Conservation (phyloP, 2,797 vertebrate genomes). For the Acanthornis magna region DNA sequence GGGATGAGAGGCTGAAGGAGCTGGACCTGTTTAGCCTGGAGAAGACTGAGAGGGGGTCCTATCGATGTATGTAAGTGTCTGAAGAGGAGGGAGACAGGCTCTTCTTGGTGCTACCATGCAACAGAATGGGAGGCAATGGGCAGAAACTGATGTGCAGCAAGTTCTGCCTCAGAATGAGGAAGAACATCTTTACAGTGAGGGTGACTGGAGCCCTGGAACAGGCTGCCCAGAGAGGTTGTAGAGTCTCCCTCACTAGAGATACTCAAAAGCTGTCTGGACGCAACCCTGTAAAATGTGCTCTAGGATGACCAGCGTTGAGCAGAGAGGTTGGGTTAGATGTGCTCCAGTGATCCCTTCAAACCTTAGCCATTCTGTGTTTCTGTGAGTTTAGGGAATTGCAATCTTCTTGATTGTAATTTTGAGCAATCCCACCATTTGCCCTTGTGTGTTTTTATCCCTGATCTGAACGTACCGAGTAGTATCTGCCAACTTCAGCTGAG, state of each 20-base stretch:
- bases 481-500: neutral
- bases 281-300: neutral
- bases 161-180: neutral
- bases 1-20: neutral
- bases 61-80: neutral
- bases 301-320: neutral
- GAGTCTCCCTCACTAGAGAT: neutral
- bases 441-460: neutral
- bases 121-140: neutral
- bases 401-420: neutral
- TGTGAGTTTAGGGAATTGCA: neutral
- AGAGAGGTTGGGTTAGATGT: neutral
- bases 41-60: neutral
- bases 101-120: neutral
- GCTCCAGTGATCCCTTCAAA: neutral
- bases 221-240: neutral
- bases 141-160: neutral
- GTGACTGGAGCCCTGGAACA: neutral
- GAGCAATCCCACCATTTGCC: neutral
- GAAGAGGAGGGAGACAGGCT: neutral
- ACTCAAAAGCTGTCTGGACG: neutral
- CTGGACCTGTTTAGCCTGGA: neutral
- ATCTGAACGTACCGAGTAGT: neutral
- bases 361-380: neutral
- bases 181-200: neutral